Evolutionary conservation across 2,888 invertebrate species (phyloP), one percentile per base, ranked within the genome.

Genomic region (Diploptera punctata): DNA sequence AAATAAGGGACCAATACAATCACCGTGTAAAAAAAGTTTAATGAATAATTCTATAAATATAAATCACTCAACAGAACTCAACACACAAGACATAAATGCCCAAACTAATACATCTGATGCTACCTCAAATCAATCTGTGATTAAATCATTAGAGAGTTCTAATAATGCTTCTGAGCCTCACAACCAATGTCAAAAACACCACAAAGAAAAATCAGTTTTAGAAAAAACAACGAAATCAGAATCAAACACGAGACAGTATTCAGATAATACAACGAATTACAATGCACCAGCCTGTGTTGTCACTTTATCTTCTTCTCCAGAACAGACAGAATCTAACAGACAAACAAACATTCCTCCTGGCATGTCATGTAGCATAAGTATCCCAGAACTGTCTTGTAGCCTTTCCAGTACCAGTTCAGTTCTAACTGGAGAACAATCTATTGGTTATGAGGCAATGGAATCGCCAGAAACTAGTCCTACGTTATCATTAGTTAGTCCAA

Each of bases 361-460:
- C 26, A n/a, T 13, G 3, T 4, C 13, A 24, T 4, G 24, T 18
- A 24, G 16, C n/a, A 29, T 29, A 9, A 57, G 57, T 31, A 16
- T 57, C 29, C 31, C 16, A 24, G 57, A 57, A 57, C 16, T 3
- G 9, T 3, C 5, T 1, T 29, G 16, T n/a, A 57, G 57, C 26
- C 65, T 29, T 13, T 65, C 47, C 26, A 24, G 19, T 33, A 24
- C 21, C 13, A 62, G 26, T 18, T 65, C 65, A 21, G 26, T 29
- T 24, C n/a, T 13, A 24, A 65, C 47, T 18, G 47, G 13, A 47
- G 29, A 65, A 0, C 29, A 18, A 18, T 26, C 65, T 33, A 38
- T 47, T 65, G 29, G 47, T 5, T 65, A 65, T 29, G 26, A 47
- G 1, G 9, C 38, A 24, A 65, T 65, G 65, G 65, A 26, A 29